These are phyloP conservation scores for Anagyrus pseudococci DNA, from an alignment of 2,888 invertebrate species.

Conservation along the genomic window DNA sequence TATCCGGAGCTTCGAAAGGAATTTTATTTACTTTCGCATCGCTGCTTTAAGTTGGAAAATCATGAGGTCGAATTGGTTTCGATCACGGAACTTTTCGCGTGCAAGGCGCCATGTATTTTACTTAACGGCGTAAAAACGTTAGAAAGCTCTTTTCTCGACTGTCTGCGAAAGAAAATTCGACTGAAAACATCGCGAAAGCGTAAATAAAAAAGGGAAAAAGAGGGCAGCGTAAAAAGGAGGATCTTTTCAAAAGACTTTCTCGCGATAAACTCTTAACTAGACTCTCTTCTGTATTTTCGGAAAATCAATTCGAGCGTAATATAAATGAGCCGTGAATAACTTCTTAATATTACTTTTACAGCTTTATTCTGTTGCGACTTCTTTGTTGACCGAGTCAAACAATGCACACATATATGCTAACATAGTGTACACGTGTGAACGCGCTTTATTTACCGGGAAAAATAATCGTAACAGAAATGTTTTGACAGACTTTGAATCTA, in stretches of 20 bases:
- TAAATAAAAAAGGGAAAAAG: conserved; percentile 11
- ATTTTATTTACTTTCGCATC: conserved; percentile 10
- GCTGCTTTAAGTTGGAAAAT: conserved; percentile 13
- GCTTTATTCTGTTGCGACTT: too few relatives aligned
- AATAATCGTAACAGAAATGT: too few relatives aligned
- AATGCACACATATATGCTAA: too few relatives aligned
- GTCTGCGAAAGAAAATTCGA: conserved; percentile 8
- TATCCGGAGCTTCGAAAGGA: neutral
- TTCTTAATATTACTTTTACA: too few relatives aligned
- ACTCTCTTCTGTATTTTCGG: neutral
- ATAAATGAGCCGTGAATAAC: neutral
- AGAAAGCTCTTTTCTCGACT: neutral
- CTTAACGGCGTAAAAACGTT: conserved; percentile 17
- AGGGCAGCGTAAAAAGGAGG: neutral
- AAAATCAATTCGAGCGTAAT: conserved; percentile 3
- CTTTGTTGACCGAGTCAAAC: too few relatives aligned
- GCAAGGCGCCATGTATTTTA: conserved; percentile 7
- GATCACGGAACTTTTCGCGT: conserved; percentile 12
- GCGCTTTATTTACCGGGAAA: too few relatives aligned
- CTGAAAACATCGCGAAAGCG: conserved; percentile 5
- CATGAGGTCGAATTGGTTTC: conserved; percentile 20
- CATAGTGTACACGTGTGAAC: too few relatives aligned
- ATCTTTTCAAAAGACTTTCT: neutral
- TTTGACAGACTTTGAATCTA: too few relatives aligned
- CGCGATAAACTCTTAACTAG: conserved; percentile 1